Evolutionary conservation across 2,113 vertebrate species (phyloP).

Genomic region (Calyptommatus sinebrachiatus): DNA sequence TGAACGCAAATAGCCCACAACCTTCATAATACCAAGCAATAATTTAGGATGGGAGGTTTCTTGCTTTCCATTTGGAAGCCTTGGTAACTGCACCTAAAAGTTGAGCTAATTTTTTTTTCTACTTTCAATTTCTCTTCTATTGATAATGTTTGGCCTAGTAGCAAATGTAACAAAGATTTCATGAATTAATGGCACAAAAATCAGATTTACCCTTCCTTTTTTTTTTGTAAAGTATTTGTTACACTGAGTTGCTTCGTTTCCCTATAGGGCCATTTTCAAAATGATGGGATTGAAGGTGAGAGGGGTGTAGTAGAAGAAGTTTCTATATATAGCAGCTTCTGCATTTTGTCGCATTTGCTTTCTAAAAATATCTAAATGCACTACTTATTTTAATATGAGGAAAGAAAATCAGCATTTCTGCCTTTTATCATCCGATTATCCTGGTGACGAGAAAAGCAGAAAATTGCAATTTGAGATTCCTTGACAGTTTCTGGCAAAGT

Average conservation of each 20-base stretch:
- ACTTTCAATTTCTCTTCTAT: background rate
- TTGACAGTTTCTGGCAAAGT: slow-evolving; percentile 42
- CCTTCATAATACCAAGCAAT: no score
- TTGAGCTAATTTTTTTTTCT: background rate
- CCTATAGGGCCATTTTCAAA: slow-evolving; percentile 52
- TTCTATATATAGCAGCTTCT: slow-evolving; percentile 61
- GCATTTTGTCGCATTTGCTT: slow-evolving; percentile 56
- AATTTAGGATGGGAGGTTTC: no score
- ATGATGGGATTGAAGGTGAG: slow-evolving; percentile 42
- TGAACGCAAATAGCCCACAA: no score
- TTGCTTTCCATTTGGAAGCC: no score
- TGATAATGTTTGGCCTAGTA: slow-evolving; percentile 19
- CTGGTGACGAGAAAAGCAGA: slow-evolving; percentile 45
- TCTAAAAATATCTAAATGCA: slow-evolving; percentile 64
- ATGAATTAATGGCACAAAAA: slow-evolving; percentile 54
- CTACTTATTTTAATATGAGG: slow-evolving; percentile 48
- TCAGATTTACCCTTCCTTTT: background rate
- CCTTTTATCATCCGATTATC: slow-evolving; percentile 59
- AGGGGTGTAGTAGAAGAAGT: background rate
- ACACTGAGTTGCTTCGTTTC: slow-evolving; percentile 58
- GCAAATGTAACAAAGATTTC: slow-evolving; percentile 31
- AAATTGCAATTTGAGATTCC: slow-evolving; percentile 41
- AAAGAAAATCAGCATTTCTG: slow-evolving; percentile 33
- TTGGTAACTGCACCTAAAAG: background rate
- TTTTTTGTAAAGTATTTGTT: slow-evolving; percentile 7